A percentile compares a stretch with the other conserved stretches of the same genome.
These are phyloP conservation scores for Palloptera scutellata DNA, from an alignment of 2,888 invertebrate genomes.

Conservation along the genomic window DNA sequence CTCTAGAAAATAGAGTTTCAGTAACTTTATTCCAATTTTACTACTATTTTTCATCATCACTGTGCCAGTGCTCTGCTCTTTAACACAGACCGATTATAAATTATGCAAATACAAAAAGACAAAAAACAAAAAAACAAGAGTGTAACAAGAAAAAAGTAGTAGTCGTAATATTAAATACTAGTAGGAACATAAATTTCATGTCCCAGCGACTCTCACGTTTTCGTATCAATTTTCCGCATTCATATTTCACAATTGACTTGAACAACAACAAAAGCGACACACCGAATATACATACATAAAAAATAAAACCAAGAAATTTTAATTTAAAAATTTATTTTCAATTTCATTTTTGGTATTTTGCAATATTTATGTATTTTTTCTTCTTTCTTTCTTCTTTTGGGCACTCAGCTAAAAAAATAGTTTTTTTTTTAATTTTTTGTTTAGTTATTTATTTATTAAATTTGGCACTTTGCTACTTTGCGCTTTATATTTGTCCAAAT, in stretches of 20 bases:
- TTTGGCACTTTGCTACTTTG: not conserved
- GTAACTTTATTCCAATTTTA: too few species aligned
- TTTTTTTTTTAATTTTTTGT: too few species aligned
- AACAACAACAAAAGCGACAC: not conserved
- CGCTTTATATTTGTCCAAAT: not conserved
- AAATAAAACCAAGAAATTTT: not conserved
- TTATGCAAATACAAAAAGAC: not conserved
- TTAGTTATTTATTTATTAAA: not conserved
- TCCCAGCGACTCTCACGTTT: slow-evolving; percentile 12
- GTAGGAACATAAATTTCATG: not conserved
- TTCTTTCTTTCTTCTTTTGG: not conserved
- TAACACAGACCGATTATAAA: not conserved
- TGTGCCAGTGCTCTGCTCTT: too few species aligned
- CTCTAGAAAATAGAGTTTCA: too few species aligned
- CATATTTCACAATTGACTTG: slow-evolving; percentile 5
- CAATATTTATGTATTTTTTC: not conserved
- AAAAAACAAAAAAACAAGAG: not conserved
- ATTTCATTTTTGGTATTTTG: not conserved
- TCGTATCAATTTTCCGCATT: slow-evolving; percentile 10
- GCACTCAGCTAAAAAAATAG: too few species aligned
- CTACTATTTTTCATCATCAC: too few species aligned
- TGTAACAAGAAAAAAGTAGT: not conserved
- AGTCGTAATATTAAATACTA: slow-evolving; percentile 4
- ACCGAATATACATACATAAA: too few species aligned
- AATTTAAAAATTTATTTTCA: not conserved